A percentile compares a stretch with the other conserved stretches of the same genome.
These are phyloP conservation scores for Protobothrops mucrosquamatus DNA, from an alignment of 2,113 vertebrate genomes.

Conservation along the genomic window DNA sequence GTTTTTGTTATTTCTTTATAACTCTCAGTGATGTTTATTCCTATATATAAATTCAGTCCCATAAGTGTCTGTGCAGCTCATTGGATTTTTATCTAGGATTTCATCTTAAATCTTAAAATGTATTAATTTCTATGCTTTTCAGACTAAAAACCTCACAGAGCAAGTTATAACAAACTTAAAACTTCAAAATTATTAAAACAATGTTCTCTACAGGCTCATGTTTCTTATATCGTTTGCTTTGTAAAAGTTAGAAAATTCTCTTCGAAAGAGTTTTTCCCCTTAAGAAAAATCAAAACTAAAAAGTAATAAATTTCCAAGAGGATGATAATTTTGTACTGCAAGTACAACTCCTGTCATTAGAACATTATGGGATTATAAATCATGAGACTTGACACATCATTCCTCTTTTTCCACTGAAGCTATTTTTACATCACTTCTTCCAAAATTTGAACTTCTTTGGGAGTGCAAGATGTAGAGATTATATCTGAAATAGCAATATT, in stretches of 20 bases:
- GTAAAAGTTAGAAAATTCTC: neutral
- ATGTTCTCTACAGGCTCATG: neutral
- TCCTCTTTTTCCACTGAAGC: neutral
- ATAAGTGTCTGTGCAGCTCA: neutral
- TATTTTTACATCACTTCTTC: constrained; percentile 9
- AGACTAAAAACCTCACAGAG: neutral
- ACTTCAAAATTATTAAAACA: neutral
- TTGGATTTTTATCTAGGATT: neutral
- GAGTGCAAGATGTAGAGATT: neutral
- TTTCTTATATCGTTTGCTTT: neutral
- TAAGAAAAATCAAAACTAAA: neutral
- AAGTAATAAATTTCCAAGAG: neutral
- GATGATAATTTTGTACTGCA: neutral
- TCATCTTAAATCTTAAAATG: neutral
- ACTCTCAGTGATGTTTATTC: neutral
- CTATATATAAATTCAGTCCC: neutral
- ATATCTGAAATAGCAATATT: neutral
- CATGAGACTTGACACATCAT: neutral
- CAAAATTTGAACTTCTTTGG: neutral
- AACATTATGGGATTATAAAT: neutral
- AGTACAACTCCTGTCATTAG: neutral
- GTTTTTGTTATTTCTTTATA: neutral
- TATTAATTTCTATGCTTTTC: neutral
- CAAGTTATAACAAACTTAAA: neutral
- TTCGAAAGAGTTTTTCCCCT: neutral